These are phyloP conservation scores for Dicaeum eximium DNA, from an alignment of 2,113 vertebrate species.

Conservation along the genomic window DNA sequence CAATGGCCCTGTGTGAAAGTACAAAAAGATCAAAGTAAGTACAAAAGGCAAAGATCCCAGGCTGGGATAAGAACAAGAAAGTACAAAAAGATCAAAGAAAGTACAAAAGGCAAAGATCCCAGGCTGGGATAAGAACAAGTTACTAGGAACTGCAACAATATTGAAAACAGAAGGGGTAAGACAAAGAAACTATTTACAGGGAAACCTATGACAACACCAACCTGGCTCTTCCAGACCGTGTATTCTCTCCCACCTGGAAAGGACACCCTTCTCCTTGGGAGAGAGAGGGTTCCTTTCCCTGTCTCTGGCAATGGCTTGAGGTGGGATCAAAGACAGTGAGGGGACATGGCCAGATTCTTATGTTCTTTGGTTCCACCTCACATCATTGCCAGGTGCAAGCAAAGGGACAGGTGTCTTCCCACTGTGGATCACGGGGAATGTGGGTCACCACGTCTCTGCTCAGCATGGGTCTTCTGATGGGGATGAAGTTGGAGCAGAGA, in stretches of 20 bases:
- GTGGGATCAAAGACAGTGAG: rapidly evolving
- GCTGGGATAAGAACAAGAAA: not conserved
- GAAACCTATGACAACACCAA: not conserved
- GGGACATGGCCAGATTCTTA: not conserved
- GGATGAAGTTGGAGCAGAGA: not conserved
- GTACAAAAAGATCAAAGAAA: no score
- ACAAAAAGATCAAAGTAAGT: no score
- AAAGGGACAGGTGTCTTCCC: not conserved
- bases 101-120: not conserved
- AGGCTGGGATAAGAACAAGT: not conserved
- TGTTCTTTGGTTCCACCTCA: not conserved
- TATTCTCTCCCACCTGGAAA: not conserved
- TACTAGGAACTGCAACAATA: not conserved
- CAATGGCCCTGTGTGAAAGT: not conserved
- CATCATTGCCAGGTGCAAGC: not conserved
- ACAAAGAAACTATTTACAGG: rapidly evolving
- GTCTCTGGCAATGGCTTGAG: not conserved
- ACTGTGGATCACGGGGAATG: no score
- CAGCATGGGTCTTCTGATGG: not conserved
- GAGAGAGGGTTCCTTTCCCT: not conserved
- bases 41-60: not conserved
- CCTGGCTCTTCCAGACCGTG: rapidly evolving
- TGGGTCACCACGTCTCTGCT: not conserved
- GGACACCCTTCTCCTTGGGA: not conserved
- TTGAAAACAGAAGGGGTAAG: not conserved